Percentiles rank a stretch among this genome's conserved stretches.
Evolutionary conservation across 2,888 invertebrate genomes (phyloP).

Genomic region (Drosophila multiciliata): DNA sequence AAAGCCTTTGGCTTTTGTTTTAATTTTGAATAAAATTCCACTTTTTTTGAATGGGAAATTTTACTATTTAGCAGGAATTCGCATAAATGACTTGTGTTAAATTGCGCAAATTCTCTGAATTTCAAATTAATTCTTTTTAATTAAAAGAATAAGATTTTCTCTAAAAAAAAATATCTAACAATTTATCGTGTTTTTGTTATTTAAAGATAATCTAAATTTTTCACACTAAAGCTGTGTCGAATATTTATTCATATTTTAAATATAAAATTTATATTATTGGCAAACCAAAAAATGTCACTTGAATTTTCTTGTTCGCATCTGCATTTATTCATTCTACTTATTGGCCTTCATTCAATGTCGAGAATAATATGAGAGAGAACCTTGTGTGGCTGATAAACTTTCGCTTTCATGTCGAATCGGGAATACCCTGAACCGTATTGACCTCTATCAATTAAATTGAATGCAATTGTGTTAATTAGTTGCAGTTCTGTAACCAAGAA

Average conservation of each 20-base stretch:
- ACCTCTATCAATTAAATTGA: neutral
- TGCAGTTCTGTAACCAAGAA: neutral
- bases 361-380: neutral
- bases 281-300: too few relatives aligned
- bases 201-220: neutral
- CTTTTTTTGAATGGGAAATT: neutral
- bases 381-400: constrained; percentile 11
- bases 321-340: neutral
- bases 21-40: neutral
- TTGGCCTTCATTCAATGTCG: constrained; percentile 10
- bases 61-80: neutral
- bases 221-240: neutral
- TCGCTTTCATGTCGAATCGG: constrained; percentile 7
- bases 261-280: neutral
- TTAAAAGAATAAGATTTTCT: neutral
- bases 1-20: neutral
- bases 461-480: constrained; percentile 32
- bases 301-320: neutral
- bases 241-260: neutral
- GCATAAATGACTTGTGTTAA: neutral
- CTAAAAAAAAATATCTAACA: neutral
- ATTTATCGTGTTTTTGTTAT: neutral
- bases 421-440: constrained; percentile 12
- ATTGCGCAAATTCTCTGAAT: neutral
- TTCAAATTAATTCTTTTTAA: neutral